Base-by-base conservation (phyloP, 2,888 invertebrate species). In the Drosophila anceps region DNA sequence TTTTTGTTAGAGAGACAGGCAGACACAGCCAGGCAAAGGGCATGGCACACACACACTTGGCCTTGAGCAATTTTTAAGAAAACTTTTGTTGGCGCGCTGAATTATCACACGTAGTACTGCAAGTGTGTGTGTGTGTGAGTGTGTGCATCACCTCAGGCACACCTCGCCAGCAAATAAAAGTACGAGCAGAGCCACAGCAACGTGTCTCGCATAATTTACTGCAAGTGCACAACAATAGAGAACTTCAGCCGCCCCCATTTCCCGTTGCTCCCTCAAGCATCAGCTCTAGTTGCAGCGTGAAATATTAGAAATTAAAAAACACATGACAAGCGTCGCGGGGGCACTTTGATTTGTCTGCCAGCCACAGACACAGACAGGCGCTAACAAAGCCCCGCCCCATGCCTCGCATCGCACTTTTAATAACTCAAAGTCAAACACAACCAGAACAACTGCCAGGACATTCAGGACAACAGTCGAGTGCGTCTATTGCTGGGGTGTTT, bases 301-400 rank as follows among this genome's bases (percentile, higher is more conserved):
- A 84, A 84, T 84, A 90, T 84, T 84, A 84, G 84, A 84, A 84
- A 90, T 90, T 90, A 90, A 85, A 84, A 84, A 84, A 75, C 90
- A 84, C 85, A 84, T 90, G 84, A 84, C 84, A 84, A 83, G 84
- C 68, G 54, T 46, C 59, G 79, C 66, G 72, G 77, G 70, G 79
- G 76, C 82, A 84, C 84, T 90, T 90, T 84, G 90, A 84, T 84
- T 84, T 90, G 88, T 88, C 83, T 81, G 85, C 82, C 88, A 77
- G 67, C 53, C 62, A 75, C 77, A 88, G 81, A 73, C 7, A 13
- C 20, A 88, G 83, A 80, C 88, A 71, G 62, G 48, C 65, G 62
- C 46, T 61, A 57, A 61, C 75, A 59, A 51, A 13, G n/a, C 64
- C 24, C 4, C 10, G 0, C 1, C 9, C 1, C 35, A 9, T 24